Conservation (phyloP, 2,113 vertebrate genomes). For the Rafetus swinhoei region DNA sequence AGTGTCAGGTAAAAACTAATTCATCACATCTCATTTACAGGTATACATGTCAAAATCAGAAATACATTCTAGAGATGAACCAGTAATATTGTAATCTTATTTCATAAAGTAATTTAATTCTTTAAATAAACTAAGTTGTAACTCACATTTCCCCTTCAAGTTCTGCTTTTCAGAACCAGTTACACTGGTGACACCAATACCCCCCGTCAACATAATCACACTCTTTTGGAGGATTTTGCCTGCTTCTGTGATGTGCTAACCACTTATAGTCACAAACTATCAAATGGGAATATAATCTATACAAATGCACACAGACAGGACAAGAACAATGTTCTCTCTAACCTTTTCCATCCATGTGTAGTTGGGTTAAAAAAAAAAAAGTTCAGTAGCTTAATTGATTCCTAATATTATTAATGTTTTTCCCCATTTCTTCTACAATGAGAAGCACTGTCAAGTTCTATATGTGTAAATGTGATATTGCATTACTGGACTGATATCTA, state of each 20-base stretch:
- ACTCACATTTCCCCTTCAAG: background rate
- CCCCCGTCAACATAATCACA: background rate
- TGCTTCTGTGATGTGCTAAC: background rate
- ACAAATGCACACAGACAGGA: background rate
- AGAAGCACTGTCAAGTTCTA: background rate
- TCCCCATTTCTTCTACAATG: background rate
- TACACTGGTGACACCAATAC: background rate
- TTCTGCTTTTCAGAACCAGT: background rate
- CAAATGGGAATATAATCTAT: background rate
- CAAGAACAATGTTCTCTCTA: background rate
- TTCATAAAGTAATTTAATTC: background rate
- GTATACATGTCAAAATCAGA: background rate
- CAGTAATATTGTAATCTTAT: background rate
- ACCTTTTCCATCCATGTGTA: no score
- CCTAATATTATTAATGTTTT: background rate
- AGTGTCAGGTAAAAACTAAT: constrained; percentile 3
- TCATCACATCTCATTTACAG: constrained; percentile 22
- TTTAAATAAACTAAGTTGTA: background rate
- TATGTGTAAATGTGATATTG: background rate
- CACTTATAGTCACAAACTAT: background rate
- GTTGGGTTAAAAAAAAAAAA: background rate
- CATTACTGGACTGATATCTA: constrained; percentile 42
- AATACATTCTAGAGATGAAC: constrained; percentile 6
- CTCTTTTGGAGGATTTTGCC: background rate
- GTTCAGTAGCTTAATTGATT: background rate